Base-by-base conservation (phyloP, 2,888 invertebrate species). In the Platypus cylindrus region DNA sequence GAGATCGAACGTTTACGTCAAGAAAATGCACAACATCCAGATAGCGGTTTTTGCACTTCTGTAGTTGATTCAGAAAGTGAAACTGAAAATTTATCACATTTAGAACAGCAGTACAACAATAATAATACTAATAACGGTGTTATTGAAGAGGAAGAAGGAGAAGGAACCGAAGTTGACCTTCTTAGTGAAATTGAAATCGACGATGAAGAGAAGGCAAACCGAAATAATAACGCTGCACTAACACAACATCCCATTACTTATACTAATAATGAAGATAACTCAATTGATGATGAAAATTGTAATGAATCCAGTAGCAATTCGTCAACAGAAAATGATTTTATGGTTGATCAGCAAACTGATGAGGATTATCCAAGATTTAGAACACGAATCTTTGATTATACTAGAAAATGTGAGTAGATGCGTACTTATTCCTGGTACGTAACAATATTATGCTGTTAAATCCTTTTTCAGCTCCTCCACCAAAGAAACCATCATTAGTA, bases 21-120 rank as follows among this genome's bases (percentile, higher is more conserved):
- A 7, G 40, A 42, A 17, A 31, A 37, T 12, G 29, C 17, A 20
- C 44, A 42, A 24, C 45, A 43, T 17, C 44, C 45, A 28, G 60
- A 62, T 34, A 59, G 59, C 27, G 60, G 60, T 0, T 48, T 59
- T 38, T 58, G 60, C 3, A 53, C 58, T 2, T 61, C 60, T 1
- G 40, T 55, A 1, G 51, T 50, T 15, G 59, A 60, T 25, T 58
- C 57, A 0, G 59, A 58, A 43, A 54, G 49, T 38, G 59, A 58
- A 30, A 38, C 46, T 3, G 56, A 54, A 18, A 41, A 24, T 27
- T 24, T 37, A 8, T 39, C 35, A 2, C 38, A 39, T 12, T 32
- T 32, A 18, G 36, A 36, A 17, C 20, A 35, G 13, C n/a, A n/a
- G n/a, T n/a, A n/a, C n/a, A n/a, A n/a, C n/a, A n/a, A n/a, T n/a